Evolutionary conservation across 2,113 vertebrate genomes (phyloP).

Genomic region (Litocranius walleri): DNA sequence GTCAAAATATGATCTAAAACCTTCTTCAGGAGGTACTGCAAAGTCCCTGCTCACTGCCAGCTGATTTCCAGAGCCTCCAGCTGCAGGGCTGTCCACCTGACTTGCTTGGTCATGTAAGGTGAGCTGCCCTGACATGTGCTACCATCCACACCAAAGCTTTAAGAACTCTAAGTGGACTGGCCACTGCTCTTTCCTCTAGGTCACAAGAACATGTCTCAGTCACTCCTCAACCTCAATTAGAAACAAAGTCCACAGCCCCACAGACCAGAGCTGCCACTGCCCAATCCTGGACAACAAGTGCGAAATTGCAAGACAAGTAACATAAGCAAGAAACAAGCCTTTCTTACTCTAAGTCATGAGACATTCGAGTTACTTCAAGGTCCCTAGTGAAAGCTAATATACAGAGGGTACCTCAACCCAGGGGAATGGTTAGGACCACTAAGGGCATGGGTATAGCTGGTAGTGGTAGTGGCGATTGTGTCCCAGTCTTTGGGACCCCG

Average conservation of each 20-base stretch:
- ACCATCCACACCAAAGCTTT: background rate
- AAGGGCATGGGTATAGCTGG: background rate
- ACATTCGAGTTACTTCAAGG: background rate
- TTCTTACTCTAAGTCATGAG: background rate
- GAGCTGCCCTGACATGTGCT: background rate
- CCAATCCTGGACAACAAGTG: background rate
- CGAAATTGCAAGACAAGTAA: background rate
- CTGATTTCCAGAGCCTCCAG: background rate
- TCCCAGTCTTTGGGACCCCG: rapidly evolving
- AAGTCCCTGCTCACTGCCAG: background rate
- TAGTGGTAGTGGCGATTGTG: background rate
- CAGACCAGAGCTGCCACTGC: background rate
- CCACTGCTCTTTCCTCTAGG: background rate
- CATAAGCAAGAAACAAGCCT: background rate
- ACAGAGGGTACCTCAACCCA: background rate
- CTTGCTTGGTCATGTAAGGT: background rate
- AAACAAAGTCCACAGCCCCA: background rate
- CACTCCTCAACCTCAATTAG: background rate
- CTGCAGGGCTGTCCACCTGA: rapidly evolving
- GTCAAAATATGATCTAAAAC: background rate
- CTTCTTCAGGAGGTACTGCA: background rate
- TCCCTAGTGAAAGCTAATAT: background rate
- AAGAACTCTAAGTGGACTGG: background rate
- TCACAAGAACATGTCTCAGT: background rate
- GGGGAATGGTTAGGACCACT: background rate